Conservation (phyloP, 2,888 invertebrate genomes). For the Cantharis nigra region DNA sequence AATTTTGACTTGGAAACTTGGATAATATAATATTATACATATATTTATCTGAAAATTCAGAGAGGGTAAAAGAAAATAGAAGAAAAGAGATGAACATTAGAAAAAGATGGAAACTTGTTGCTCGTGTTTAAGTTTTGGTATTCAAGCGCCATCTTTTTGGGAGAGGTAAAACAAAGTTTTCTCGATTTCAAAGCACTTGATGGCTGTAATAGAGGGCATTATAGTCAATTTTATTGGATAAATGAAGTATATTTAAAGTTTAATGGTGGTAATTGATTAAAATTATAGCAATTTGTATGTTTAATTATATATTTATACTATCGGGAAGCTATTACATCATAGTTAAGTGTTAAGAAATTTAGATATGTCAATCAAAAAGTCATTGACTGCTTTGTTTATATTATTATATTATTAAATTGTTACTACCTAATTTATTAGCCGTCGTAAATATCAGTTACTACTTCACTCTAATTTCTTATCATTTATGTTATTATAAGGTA, state of each 20-base stretch:
- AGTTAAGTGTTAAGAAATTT: constrained; percentile 47
- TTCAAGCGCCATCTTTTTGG: background rate
- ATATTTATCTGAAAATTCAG: too few relatives aligned
- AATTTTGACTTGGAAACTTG: background rate
- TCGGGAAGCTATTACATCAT: constrained; percentile 50
- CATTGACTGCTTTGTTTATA: constrained; percentile 49
- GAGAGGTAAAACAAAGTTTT: background rate
- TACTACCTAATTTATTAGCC: constrained; percentile 36
- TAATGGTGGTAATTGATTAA: constrained; percentile 49
- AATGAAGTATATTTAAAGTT: constrained; percentile 20
- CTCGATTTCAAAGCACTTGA: background rate
- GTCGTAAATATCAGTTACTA: constrained; percentile 22
- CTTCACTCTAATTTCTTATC: constrained; percentile 15
- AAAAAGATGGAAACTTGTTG: background rate
- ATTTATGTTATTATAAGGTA: constrained; percentile 16
- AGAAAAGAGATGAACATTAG: background rate
- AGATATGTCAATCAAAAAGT: constrained; percentile 51
- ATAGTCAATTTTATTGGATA: background rate
- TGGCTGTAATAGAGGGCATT: background rate
- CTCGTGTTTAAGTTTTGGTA: background rate
- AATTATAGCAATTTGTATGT: constrained; percentile 54
- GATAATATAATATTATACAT: background rate
- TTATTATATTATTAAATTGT: constrained; percentile 49
- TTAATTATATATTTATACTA: constrained; percentile 53
- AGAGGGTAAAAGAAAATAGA: background rate